Base-by-base conservation (phyloP, 2,113 vertebrate genomes). In the Cyanoderma ruficeps region DNA sequence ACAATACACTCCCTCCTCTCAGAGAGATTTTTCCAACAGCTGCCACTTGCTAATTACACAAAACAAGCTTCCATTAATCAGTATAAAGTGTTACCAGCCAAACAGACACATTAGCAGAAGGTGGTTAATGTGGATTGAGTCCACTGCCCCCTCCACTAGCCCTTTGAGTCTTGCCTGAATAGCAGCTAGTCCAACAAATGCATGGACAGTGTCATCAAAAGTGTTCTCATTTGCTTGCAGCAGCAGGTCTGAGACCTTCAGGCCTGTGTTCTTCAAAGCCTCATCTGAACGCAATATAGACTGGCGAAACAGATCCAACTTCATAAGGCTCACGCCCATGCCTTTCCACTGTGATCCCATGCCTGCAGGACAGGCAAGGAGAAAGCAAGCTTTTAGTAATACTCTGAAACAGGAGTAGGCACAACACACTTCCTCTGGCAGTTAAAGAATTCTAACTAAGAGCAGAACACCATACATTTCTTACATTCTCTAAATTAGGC, bases 301-400 rank as follows among this genome's bases (percentile, higher is more conserved):
- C 53, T 98, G 97, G 3, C 94, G 98, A 95, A 99, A 99, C 85
- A 98, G 82, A 44, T 96, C 96, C 79, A 99, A 83, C 82, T 98
- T 98, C 99, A 99, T 99, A 22, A 99, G 98, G 87, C 98, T 98
- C 44, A 98, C 96, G 22, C 99, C 99, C 99, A 99, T 99, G 1
- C 99, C 98, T 1, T 97, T 97, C 99, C 99, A 99, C 96, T 99
- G 99, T 0, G 99, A 97, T 31, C 99, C 99, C 99, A 99, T 99
- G 52, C 99, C 99, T 99, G 96, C 13, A 35, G 42, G 47, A 46
- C 4, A 44, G 83, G 11, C 20, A 88, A 59, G 14, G 42, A 78
- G 78, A 78, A 82, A 22, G 25, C 0, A 10, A 84, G 55, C 15
- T 37, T 65, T 65, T 22, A 69, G 50, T 27, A 79, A 56, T 1